Base-by-base conservation (phyloP, 2,888 invertebrate species). In the Hypselothyrea guttata region DNA sequence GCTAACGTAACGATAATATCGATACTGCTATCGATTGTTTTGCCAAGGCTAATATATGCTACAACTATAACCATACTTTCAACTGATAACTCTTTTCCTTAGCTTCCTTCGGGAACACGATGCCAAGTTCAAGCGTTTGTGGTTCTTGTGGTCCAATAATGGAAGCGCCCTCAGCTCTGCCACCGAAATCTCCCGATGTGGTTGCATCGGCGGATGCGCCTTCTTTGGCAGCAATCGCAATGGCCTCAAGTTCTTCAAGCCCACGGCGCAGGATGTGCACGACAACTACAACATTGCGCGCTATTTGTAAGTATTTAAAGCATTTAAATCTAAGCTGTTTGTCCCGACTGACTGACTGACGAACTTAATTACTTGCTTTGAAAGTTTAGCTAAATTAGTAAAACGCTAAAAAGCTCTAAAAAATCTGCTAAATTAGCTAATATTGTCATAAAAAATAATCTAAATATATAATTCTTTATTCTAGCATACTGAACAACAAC, bases 221-320 rank as follows among this genome's bases (percentile, higher is more conserved):
- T 99, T 99, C 91, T 99, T 99, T 87, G 99, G 98, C 1, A 94
- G 93, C 51, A 98, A 98, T 89, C 93, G 93, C 84, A 97, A 98
- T 88, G 98, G 98, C 0, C 91, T 93, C 8, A 93, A 94, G 71
- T 98, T 98, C 90, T 96, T 98, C 72, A 95, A 96, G 85, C 97
- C 97, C 0, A 94, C 93, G 65, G 92, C 94, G 18, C 93, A 94
- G 57, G 97, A 97, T 90, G 90, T 95, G 34, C 93, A 93, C 54
- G 96, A 96, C 77, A 96, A 96, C 1, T 92, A 95, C 31, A 96
- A 97, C 83, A 93, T 96, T 54, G 96, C 96, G 1, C 93, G 90
- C 40, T 90, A 90, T 71, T 89, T 87, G 90, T 90, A 49, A 84
- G 88, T 86, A n/a, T 44, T 7, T 16, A 15, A 11, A 3, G 2